A percentile compares a stretch with the other conserved stretches of the same genome.
phyloP scores from a whole-genome alignment of 2,797 vertebrate genomes.

The Chelmon rostratus region DNA sequence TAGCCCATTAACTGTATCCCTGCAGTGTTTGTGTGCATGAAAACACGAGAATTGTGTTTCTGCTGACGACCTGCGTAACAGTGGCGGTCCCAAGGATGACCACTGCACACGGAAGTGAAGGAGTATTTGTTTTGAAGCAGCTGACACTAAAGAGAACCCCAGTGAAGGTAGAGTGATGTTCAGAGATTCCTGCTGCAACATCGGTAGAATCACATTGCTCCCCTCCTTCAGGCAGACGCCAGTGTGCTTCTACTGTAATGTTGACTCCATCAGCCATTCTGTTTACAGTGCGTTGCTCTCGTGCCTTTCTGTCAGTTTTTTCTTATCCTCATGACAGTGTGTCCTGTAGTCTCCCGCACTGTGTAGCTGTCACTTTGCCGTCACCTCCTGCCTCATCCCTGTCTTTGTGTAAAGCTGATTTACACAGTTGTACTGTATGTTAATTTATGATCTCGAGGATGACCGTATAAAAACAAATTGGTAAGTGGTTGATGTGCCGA shows the following conservation, averaged over 20 bases:
- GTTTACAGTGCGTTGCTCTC: slow-evolving; percentile 42
- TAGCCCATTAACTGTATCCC: neutral
- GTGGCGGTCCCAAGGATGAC: neutral
- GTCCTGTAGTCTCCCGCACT: slow-evolving; percentile 37
- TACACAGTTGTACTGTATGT: slow-evolving; percentile 38
- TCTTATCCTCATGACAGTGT: slow-evolving; percentile 47
- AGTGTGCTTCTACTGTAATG: slow-evolving; percentile 80
- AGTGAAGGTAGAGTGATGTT: slow-evolving; percentile 75
- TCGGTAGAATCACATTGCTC: slow-evolving; percentile 80
- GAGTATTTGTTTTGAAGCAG: slow-evolving; percentile 33
- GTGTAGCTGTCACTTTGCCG: slow-evolving; percentile 44
- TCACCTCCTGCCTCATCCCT: slow-evolving; percentile 39
- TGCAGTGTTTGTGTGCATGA: neutral
- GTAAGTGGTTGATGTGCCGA: slow-evolving; percentile 70
- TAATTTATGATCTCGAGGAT: slow-evolving; percentile 31
- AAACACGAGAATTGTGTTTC: neutral
- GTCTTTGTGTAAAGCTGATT: slow-evolving; percentile 46
- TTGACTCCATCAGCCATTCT: slow-evolving; percentile 71
- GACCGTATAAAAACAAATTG: slow-evolving; percentile 39
- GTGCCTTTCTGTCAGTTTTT: slow-evolving; percentile 45
- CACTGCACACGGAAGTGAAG: neutral
- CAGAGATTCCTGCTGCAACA: slow-evolving; percentile 81
- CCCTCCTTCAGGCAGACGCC: slow-evolving; percentile 45
- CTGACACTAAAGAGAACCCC: slow-evolving; percentile 62
- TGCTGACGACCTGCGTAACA: neutral